Evolutionary conservation across 2,113 vertebrate species (phyloP).

Genomic region (Corynorhinus townsendii): DNA sequence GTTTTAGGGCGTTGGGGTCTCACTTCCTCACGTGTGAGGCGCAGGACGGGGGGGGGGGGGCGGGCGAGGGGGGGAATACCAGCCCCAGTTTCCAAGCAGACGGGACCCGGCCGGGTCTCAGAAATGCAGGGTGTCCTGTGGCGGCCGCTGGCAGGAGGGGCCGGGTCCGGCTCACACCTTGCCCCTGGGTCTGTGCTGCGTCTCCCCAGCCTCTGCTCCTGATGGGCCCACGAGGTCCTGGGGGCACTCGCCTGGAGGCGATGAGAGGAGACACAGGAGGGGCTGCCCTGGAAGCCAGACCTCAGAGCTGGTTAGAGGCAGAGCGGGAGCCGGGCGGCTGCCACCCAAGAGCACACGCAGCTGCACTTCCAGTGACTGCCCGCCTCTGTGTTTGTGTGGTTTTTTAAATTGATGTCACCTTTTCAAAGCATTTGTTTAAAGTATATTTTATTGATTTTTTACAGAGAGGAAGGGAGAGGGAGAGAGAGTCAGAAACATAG

Average conservation of each 20-base stretch:
- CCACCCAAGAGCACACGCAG: neutral
- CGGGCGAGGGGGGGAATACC: fast-evolving
- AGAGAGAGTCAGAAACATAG: too few relatives aligned
- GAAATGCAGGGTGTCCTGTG: fast-evolving
- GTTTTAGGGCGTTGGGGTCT: neutral
- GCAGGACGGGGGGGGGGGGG: fast-evolving
- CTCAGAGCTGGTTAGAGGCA: neutral
- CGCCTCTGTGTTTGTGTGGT: too few relatives aligned
- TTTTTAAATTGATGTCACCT: too few relatives aligned
- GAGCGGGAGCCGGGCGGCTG: too few relatives aligned
- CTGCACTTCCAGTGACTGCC: fast-evolving
- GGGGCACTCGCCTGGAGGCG: too few relatives aligned
- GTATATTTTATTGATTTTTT: too few relatives aligned
- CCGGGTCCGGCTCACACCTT: fast-evolving
- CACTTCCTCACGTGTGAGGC: too few relatives aligned
- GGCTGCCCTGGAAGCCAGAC: fast-evolving
- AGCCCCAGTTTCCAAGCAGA: fast-evolving
- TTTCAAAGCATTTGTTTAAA: too few relatives aligned
- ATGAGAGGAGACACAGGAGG: fast-evolving
- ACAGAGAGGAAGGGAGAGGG: too few relatives aligned
- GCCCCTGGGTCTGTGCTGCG: fast-evolving
- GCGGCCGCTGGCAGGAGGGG: fast-evolving
- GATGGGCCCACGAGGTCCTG: fast-evolving
- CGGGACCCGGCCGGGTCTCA: fast-evolving
- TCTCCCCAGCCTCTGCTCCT: neutral